Conservation (phyloP, 2,113 vertebrate species). For the Hemibagrus wyckioides region DNA sequence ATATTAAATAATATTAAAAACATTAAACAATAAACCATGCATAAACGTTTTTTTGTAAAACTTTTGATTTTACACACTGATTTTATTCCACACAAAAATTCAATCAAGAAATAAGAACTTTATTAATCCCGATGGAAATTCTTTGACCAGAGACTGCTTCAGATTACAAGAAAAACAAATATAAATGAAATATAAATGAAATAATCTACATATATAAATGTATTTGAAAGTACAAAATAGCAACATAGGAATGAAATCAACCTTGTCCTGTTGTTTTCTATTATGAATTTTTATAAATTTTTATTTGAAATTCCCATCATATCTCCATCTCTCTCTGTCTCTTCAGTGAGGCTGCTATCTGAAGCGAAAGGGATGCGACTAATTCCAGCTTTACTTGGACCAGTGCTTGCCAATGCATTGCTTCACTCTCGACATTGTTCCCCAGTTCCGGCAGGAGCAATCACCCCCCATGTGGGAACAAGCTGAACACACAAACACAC, state of each 20-base stretch:
- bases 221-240: too few species aligned
- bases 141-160: too few species aligned
- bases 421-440: slow-evolving; percentile 67
- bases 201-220: too few species aligned
- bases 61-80: too few species aligned
- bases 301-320: neutral
- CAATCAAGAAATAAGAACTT: neutral
- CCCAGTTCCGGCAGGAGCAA: slow-evolving; percentile 60
- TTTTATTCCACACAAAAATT: neutral
- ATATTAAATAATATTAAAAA: too few species aligned
- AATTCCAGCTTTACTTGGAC: slow-evolving; percentile 66
- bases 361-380: slow-evolving; percentile 64
- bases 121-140: too few species aligned
- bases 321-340: neutral
- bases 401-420: slow-evolving; percentile 62
- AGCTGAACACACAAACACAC: slow-evolving; percentile 48
- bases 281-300: neutral
- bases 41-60: too few species aligned
- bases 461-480: slow-evolving; percentile 70
- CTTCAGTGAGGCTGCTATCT: neutral
- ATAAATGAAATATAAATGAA: too few species aligned
- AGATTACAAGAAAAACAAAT: too few species aligned
- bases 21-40: too few species aligned
- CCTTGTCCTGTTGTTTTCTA: neutral
- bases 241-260: neutral